phyloP scores from a whole-genome alignment of 2,113 vertebrate species.

The Anhinga rufa region DNA sequence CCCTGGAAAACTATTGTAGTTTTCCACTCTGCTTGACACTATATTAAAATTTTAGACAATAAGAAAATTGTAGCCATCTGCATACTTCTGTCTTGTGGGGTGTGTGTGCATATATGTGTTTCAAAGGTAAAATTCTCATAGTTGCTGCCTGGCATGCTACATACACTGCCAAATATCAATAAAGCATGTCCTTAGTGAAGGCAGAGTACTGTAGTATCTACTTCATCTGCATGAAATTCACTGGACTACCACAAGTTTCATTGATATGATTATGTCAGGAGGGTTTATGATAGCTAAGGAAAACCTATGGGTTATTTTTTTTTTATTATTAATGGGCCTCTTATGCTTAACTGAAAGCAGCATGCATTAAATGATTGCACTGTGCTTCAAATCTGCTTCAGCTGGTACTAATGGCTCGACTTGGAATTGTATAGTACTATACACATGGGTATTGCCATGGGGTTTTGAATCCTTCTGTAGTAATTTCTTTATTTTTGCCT shows the following conservation, averaged over 20 bases:
- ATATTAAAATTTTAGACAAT: constrained; percentile 37
- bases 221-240: not conserved
- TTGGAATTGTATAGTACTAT: not conserved
- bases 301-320: not conserved
- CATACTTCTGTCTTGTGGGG: not conserved
- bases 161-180: not conserved
- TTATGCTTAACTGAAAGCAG: not conserved
- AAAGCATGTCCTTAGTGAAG: not conserved
- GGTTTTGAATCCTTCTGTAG: not conserved
- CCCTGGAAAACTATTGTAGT: not conserved
- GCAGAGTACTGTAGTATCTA: not conserved
- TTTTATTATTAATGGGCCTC: not conserved
- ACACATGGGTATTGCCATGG: not conserved
- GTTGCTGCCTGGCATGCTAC: not conserved
- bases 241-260: not conserved
- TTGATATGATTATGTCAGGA: not conserved
- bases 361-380: not conserved
- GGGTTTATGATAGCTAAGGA: not conserved
- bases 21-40: not conserved
- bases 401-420: not conserved
- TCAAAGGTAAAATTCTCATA: not conserved
- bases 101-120: not conserved
- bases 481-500: not conserved
- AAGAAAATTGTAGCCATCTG: constrained; percentile 44
- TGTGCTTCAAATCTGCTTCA: not conserved